Conservation (phyloP, 1,140 invertebrate species). For the Philotrypesis tridentata region DNA sequence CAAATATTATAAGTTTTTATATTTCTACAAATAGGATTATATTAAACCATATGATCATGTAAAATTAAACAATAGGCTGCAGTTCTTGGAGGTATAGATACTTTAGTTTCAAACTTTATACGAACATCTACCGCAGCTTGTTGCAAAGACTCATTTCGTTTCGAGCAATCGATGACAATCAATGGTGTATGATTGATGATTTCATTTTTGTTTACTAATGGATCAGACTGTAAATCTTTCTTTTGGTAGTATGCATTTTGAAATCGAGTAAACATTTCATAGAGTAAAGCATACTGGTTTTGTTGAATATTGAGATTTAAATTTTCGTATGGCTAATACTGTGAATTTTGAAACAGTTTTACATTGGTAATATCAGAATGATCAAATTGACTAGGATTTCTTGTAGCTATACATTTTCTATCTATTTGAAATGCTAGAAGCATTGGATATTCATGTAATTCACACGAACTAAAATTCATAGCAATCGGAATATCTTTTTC, state of each 20-base stretch:
- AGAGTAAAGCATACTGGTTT: neutral
- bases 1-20: neutral
- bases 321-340: constrained; percentile 7
- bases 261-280: neutral
- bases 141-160: neutral
- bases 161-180: neutral
- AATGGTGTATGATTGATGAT: neutral
- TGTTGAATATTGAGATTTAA: neutral
- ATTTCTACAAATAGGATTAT: neutral
- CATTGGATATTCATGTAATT: no score
- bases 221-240: neutral
- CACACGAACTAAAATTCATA: no score
- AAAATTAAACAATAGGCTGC: neutral
- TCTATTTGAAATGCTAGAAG: constrained; percentile 4
- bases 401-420: neutral
- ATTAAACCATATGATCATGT: neutral
- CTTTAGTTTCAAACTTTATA: neutral
- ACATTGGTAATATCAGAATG: neutral
- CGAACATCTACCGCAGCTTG: no score
- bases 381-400: constrained; percentile 3
- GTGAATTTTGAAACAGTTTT: neutral
- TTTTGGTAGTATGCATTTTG: neutral
- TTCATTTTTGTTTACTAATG: neutral
- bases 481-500: no score
- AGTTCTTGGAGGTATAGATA: neutral